Percentiles rank a stretch among this genome's conserved stretches.
These are phyloP conservation scores for Marmota monax DNA, from an alignment of 2,113 vertebrate species.

Conservation along the genomic window DNA sequence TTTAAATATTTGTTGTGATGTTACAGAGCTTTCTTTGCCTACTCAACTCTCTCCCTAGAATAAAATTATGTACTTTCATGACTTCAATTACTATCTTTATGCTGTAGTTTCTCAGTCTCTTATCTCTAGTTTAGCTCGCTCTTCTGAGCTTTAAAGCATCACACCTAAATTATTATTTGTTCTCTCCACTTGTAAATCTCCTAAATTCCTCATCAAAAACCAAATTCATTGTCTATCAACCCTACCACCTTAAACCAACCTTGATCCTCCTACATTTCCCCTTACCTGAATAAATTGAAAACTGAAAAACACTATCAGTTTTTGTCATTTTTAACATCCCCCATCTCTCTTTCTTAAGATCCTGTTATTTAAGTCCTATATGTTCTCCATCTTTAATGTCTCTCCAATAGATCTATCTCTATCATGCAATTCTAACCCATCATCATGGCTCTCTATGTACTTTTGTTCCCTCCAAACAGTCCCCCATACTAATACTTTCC, in stretches of 20 bases:
- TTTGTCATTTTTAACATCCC: conserved; percentile 25
- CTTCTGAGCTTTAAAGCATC: conserved; percentile 13
- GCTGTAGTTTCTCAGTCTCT: neutral
- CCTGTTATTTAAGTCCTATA: neutral
- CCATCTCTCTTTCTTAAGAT: neutral
- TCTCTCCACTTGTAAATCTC: neutral
- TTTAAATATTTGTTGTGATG: conserved; percentile 45
- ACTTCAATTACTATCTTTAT: neutral
- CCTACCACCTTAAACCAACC: neutral
- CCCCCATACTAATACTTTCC: neutral
- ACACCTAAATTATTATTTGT: neutral
- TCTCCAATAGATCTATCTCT: neutral
- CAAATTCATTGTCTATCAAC: neutral
- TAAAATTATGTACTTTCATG: conserved; percentile 31
- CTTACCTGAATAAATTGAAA: neutral
- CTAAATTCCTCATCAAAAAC: neutral
- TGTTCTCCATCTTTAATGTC: neutral
- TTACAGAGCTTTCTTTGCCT: neutral
- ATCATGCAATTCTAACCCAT: neutral
- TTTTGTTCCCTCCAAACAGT: neutral
- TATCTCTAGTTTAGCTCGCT: neutral
- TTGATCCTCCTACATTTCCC: neutral
- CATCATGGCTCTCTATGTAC: neutral
- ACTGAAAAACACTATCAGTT: neutral
- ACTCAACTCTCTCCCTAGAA: neutral